Percentiles rank a stretch among this genome's conserved stretches.
Conservation (phyloP, 1,140 invertebrate genomes). For the Lamellibrachia luymesi region DNA sequence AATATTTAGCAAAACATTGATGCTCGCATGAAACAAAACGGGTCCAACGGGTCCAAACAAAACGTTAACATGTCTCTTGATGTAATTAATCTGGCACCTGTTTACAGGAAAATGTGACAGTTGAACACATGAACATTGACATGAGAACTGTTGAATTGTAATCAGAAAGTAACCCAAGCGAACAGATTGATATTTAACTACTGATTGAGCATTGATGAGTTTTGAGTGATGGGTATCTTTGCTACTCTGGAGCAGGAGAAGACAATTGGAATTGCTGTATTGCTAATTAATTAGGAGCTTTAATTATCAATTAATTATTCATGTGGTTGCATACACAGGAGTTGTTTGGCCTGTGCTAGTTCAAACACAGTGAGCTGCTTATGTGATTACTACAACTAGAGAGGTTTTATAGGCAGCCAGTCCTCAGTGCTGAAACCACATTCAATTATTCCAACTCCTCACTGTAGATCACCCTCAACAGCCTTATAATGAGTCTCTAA, state of each 20-base stretch:
- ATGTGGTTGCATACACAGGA: not conserved
- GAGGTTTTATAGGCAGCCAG: not conserved
- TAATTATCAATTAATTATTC: constrained; percentile 6
- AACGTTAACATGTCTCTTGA: not conserved
- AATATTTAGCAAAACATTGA: no score
- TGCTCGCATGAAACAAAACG: not conserved
- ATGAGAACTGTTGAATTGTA: not conserved
- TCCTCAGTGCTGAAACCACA: not conserved
- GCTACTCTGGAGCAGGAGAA: not conserved
- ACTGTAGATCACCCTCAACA: not conserved
- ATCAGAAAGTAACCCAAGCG: not conserved
- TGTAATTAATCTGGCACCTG: not conserved
- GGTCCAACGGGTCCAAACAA: no score
- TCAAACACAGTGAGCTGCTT: not conserved
- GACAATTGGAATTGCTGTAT: not conserved
- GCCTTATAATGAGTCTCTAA: constrained; percentile 1
- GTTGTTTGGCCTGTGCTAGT: not conserved
- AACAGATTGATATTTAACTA: constrained; percentile 1
- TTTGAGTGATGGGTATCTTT: not conserved
- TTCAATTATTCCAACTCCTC: not conserved
- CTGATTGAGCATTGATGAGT: not conserved
- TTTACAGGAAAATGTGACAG: not conserved
- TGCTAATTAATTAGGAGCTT: not conserved
- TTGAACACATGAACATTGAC: not conserved
- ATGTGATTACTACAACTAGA: not conserved